Base-by-base conservation (phyloP, 2,888 invertebrate genomes). In the Cataglyphis albicans region DNA sequence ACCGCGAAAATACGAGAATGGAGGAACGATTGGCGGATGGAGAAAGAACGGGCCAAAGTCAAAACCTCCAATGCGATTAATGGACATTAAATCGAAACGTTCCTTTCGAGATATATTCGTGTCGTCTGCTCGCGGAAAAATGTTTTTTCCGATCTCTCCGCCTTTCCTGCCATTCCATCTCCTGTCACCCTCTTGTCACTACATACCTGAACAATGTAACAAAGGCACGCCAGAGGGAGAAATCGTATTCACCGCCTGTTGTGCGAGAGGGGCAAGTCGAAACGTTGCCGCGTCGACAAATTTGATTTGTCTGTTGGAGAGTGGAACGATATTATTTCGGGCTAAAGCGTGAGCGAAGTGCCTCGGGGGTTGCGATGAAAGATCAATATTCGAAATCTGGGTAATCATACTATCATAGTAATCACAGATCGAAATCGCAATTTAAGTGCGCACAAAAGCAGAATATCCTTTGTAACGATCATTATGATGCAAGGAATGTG, bases 1-100 rank as follows among this genome's bases (percentile, higher is more conserved):
- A 73, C 70, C 57, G 32, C 15, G 38, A 64, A 83, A 88, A 81
- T 70, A 57, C 78, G 72, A 12, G 32, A 21, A 57, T 48, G 12
- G 67, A 52, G 72, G 67, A 63, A 67, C 21, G 65, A 78, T 48
- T 35, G 63, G 57, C 21, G 52, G 78, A 67, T 85, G 15, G 81
- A 41, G 73, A 84, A 86, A 25, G 82, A 78, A 68, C 68, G 32
- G 29, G 38, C 59, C 70, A 81, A 82, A 89, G 88, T 90, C 90
- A 86, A 88, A 90, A 89, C 84, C 88, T 52, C 52, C 91, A 91
- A 92, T 90, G 80, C 91, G 92, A 92, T 92, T 92, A 92, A 90
- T 88, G 81, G 86, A 89, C 87, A 90, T 92, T 92, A 91, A 91
- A 92, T 91, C 91, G 87, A 85, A 90, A 92, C 89, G 86, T 86